phyloP scores from a whole-genome alignment of 2,888 invertebrate genomes.

The Xestoiulus laeticollis region DNA sequence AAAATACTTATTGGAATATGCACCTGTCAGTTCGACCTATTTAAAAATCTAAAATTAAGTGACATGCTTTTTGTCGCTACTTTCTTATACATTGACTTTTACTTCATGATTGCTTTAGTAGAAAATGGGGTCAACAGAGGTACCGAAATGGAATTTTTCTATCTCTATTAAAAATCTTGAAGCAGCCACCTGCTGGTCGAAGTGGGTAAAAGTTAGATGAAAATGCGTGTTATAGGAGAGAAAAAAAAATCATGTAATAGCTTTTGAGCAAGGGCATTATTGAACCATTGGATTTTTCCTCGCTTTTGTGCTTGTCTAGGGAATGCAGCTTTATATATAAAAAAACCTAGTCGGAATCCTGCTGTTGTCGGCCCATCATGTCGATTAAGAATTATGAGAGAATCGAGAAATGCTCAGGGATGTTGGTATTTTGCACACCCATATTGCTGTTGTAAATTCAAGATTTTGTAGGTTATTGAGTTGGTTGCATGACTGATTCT shows the following conservation, averaged over 20 bases:
- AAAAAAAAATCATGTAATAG: constrained; percentile 12
- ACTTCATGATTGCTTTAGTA: not conserved
- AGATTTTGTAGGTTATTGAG: not conserved
- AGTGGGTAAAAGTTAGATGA: constrained; percentile 19
- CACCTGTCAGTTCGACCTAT: no score
- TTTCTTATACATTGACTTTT: not conserved
- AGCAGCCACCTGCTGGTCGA: constrained; percentile 19
- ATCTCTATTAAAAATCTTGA: constrained; percentile 31
- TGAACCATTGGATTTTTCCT: constrained; percentile 2
- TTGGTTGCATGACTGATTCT: not conserved
- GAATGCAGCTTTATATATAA: not conserved
- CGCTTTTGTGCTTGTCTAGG: not conserved
- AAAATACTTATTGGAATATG: no score
- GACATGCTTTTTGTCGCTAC: no score
- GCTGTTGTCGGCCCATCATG: not conserved
- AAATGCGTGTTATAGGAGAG: not conserved
- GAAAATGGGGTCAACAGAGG: not conserved
- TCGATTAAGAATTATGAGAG: constrained; percentile 27
- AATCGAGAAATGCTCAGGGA: not conserved
- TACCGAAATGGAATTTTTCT: constrained; percentile 6
- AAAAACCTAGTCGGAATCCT: not conserved
- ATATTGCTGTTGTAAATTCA: not conserved
- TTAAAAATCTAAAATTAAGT: no score
- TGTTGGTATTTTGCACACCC: not conserved
- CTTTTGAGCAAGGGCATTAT: not conserved